These are phyloP conservation scores for Leucoma salicis DNA, from an alignment of 2,888 invertebrate genomes.

Conservation along the genomic window DNA sequence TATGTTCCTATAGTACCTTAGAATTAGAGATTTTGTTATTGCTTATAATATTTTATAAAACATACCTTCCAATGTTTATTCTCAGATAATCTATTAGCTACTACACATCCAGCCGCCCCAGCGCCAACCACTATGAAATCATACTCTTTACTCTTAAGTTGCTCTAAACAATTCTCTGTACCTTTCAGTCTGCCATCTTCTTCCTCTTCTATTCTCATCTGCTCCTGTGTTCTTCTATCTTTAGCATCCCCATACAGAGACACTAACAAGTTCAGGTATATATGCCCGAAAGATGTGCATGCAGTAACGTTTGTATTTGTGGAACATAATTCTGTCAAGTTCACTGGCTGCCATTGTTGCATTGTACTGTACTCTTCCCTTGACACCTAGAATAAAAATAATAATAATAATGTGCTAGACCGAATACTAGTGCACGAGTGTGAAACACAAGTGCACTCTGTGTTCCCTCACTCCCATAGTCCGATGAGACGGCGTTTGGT, in stretches of 20 bases:
- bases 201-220: constrained; percentile 16
- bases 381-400: no score
- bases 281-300: constrained; percentile 48
- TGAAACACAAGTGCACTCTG: no score
- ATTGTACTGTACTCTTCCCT: no score
- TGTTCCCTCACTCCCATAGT: no score
- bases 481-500: no score
- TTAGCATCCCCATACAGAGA: constrained; percentile 48
- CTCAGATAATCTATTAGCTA: constrained; percentile 54
- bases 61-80: constrained; percentile 48
- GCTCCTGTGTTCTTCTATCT: constrained; percentile 30
- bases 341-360: constrained; percentile 30
- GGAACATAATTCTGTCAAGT: constrained; percentile 42
- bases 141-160: neutral
- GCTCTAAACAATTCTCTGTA: neutral
- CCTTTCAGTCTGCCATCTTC: constrained; percentile 11
- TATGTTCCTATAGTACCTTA: no score
- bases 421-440: no score
- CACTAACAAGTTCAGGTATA: constrained; percentile 50
- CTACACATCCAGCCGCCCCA: constrained; percentile 47
- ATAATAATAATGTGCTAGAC: no score
- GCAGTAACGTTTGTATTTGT: constrained; percentile 41
- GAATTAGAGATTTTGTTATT: no score
- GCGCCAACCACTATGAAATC: constrained; percentile 24
- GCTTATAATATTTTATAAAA: neutral